Evolutionary conservation across 2,797 vertebrate genomes (phyloP).

Genomic region (Lutra lutra): DNA sequence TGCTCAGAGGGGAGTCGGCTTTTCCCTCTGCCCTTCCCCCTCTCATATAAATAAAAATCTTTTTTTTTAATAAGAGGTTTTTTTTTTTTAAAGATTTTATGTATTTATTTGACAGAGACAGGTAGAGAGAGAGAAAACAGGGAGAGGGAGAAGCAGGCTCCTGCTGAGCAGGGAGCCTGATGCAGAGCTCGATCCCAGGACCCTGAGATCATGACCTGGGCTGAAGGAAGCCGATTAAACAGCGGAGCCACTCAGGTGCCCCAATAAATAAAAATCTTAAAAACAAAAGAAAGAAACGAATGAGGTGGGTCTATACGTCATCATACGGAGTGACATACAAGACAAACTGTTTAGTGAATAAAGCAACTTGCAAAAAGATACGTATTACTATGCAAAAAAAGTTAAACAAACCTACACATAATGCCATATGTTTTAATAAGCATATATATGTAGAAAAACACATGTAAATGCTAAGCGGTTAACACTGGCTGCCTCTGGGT

Average conservation of each 20-base stretch:
- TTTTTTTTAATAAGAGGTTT: neutral
- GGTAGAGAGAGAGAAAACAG: too few relatives aligned
- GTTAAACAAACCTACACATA: neutral
- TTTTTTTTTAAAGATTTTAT: too few relatives aligned
- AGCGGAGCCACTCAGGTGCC: too few relatives aligned
- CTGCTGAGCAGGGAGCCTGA: too few relatives aligned
- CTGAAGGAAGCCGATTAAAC: too few relatives aligned
- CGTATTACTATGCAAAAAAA: neutral
- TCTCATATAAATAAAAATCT: neutral
- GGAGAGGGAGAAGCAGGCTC: too few relatives aligned
- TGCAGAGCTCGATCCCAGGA: too few relatives aligned
- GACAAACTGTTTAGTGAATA: conserved; percentile 10
- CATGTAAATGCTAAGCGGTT: neutral
- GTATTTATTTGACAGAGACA: too few relatives aligned
- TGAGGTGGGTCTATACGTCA: neutral
- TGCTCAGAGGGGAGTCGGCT: neutral
- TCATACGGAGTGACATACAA: neutral
- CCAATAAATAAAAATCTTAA: neutral
- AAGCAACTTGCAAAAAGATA: neutral
- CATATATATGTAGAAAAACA: neutral
- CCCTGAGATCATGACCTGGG: too few relatives aligned
- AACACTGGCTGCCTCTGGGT: neutral
- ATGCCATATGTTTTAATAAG: conserved; percentile 3
- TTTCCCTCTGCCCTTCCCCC: neutral
- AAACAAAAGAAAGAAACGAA: conserved; percentile 3